Evolutionary conservation across 2,888 invertebrate species (phyloP).

Genomic region (Galerucella calmariensis): DNA sequence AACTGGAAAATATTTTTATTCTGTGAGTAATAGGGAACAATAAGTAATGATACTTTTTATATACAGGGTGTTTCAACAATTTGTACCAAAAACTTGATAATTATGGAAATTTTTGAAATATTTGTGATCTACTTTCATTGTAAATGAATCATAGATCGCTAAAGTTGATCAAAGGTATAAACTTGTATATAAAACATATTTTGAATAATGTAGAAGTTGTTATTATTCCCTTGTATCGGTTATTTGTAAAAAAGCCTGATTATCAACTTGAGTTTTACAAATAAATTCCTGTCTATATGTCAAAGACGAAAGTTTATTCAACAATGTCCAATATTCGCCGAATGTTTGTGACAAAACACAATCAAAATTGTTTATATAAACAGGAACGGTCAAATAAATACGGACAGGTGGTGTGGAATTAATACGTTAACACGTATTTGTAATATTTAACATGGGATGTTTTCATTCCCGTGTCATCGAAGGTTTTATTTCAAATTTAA

Average conservation of each 20-base stretch:
- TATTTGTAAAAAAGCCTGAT: background rate
- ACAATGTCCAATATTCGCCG: background rate
- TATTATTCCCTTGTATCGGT: no score
- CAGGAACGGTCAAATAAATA: background rate
- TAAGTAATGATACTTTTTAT: background rate
- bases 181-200: no score
- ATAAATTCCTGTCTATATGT: background rate
- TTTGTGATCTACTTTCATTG: no score
- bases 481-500: background rate
- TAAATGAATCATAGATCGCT: no score
- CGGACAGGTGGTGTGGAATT: background rate
- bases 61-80: no score
- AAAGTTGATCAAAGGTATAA: no score
- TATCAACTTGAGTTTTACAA: background rate
- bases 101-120: no score
- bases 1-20: background rate
- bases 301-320: background rate
- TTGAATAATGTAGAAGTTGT: no score
- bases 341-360: background rate
- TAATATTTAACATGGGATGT: background rate
- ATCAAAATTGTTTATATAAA: slow-evolving; percentile 4
- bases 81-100: no score
- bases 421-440: background rate
- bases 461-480: background rate
- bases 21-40: background rate